phyloP scores from a whole-genome alignment of 2,888 invertebrate species.

The Plebejus melissa region DNA sequence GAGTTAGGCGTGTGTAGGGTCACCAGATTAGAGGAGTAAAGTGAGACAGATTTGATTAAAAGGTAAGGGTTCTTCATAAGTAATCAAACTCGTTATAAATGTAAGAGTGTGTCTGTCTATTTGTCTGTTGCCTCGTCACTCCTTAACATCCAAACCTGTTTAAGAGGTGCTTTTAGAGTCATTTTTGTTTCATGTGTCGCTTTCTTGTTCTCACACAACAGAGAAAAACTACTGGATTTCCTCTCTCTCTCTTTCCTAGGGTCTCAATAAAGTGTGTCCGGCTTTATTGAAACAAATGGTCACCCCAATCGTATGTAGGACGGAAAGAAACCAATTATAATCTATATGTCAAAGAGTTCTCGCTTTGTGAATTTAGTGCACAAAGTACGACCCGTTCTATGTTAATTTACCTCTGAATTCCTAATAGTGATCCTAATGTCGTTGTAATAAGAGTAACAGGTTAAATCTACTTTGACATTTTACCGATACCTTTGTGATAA shows the following conservation, averaged over 20 bases:
- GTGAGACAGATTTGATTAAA: not conserved
- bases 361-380: not conserved
- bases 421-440: not conserved
- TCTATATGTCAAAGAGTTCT: not conserved
- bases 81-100: no score
- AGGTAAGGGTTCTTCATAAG: no score
- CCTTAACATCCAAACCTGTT: no score
- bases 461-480: not conserved
- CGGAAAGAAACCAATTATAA: constrained; percentile 6
- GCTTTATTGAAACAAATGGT: not conserved
- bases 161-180: no score
- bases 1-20: not conserved
- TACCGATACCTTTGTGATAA: not conserved
- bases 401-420: not conserved
- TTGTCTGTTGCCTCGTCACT: no score
- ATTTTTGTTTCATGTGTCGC: no score
- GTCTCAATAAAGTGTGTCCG: not conserved
- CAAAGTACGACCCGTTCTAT: not conserved
- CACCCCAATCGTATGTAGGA: not conserved
- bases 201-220: no score
- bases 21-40: not conserved
- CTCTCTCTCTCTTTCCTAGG: no score
- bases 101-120: no score
- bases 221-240: no score
- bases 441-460: not conserved